Evolutionary conservation across 2,888 invertebrate genomes (phyloP), one percentile per base, ranked within the genome.

Genomic region (Troides helena): DNA sequence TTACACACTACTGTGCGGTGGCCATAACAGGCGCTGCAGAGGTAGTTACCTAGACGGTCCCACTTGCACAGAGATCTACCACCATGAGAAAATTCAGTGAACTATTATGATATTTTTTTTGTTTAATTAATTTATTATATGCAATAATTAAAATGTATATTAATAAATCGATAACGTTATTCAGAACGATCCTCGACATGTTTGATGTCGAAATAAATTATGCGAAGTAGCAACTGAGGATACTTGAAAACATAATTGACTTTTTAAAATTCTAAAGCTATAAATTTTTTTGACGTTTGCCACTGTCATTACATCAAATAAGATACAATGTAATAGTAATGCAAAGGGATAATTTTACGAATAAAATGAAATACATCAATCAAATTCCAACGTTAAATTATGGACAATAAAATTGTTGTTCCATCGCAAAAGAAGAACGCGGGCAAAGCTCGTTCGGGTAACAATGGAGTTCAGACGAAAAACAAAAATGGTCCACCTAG

Each of bases 371-470:
- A 68, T 53, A 59, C 50, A 59, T 39, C 46, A 68, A 67, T 73
- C 73, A 82, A 81, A 83, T 82, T 79, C 71, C 62, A 71, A 58
- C 25, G 57, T 58, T 62, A 69, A 76, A 77, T 72, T 69, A 90
- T 90, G 90, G 87, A 90, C 74, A 81, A 76, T 76, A 80, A 82
- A 77, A 79, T 76, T 46, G 80, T 80, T 62, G 50, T 76, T 53
- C 65, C 75, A 62, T 79, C 72, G 58, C 86, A 87, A 5, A 86
- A 82, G 73, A 87, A 85, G 75, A 71, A 62, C 62, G 60, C 85
- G 12, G 82, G 75, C 67, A 87, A 84, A 77, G 80, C 84, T 2
- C 86, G 83, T 77, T 86, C 90, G 60, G 78, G 78, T 63, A 81
- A 75, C 59, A 79, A 66, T 69, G 75, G 78, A 60, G 71, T 77